phyloP scores from a whole-genome alignment of 2,888 invertebrate species.

The Aporophyla nigra region DNA sequence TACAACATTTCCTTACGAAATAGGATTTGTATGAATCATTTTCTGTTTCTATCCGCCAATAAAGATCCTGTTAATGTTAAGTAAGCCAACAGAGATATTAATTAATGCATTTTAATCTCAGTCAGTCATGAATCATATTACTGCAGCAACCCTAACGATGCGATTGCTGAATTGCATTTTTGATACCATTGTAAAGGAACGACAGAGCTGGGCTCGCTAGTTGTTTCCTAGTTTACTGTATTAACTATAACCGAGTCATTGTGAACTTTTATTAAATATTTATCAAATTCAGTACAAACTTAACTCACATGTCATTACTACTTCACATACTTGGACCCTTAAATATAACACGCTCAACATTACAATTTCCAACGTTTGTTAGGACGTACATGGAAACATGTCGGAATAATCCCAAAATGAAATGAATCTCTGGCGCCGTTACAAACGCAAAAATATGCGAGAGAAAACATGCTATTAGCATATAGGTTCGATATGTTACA shows the following conservation, averaged over 20 bases:
- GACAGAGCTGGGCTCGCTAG: too few species aligned
- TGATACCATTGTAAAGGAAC: too few species aligned
- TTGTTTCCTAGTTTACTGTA: too few species aligned
- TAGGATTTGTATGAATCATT: slow-evolving; percentile 39
- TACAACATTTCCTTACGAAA: slow-evolving; percentile 15
- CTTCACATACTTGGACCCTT: too few species aligned
- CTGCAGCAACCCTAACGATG: too few species aligned
- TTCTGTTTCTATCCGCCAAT: slow-evolving; percentile 23
- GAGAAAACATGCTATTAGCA: slow-evolving; percentile 27
- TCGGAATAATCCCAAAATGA: slow-evolving; percentile 13
- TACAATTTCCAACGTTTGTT: slow-evolving; percentile 36
- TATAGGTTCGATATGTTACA: slow-evolving; percentile 40
- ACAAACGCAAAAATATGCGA: slow-evolving; percentile 23
- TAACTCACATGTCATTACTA: too few species aligned
- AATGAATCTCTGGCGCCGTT: slow-evolving; percentile 7
- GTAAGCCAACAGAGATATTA: slow-evolving; percentile 19
- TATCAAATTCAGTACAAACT: too few species aligned
- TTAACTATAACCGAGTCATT: too few species aligned
- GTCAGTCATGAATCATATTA: slow-evolving; percentile 4
- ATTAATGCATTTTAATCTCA: slow-evolving; percentile 43
- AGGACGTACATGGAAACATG: neutral
- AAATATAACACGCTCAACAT: neutral
- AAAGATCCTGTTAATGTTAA: slow-evolving; percentile 36
- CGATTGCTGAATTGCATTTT: too few species aligned
- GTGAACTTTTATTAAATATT: too few species aligned